phyloP scores from a whole-genome alignment of 1,140 invertebrate species.

The Drosophila lacteicornis region DNA sequence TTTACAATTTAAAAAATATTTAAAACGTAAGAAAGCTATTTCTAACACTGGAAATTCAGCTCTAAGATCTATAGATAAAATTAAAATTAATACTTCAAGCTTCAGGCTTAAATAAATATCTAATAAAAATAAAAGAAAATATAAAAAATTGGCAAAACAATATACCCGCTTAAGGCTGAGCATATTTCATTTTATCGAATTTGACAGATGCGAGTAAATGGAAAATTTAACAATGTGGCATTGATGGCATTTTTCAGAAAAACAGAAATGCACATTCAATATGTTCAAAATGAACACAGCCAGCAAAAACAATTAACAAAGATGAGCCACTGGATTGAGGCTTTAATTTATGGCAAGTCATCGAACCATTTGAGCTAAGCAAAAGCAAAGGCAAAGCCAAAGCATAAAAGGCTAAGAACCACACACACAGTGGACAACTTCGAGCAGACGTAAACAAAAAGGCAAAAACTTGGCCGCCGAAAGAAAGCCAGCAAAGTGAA shows the following conservation, averaged over 20 bases:
- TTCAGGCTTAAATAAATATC: too few relatives aligned
- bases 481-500: slow-evolving; percentile 41
- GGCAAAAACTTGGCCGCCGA: slow-evolving; percentile 25
- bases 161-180: background rate
- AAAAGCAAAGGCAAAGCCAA: slow-evolving; percentile 6
- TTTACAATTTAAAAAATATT: background rate
- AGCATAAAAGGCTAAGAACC: slow-evolving; percentile 25
- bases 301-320: slow-evolving; percentile 48
- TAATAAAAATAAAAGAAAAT: too few relatives aligned
- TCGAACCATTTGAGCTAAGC: slow-evolving; percentile 39
- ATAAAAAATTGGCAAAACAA: background rate
- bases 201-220: slow-evolving; percentile 41
- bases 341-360: slow-evolving; percentile 52
- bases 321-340: slow-evolving; percentile 24
- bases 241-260: slow-evolving; percentile 43
- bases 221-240: slow-evolving; percentile 41
- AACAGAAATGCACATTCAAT: slow-evolving; percentile 25
- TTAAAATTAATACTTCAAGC: too few relatives aligned
- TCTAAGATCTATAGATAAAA: too few relatives aligned
- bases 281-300: slow-evolving; percentile 21
- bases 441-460: slow-evolving; percentile 63
- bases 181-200: background rate
- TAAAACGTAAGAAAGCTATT: background rate
- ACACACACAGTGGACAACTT: slow-evolving; percentile 28
- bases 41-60: background rate